Evolutionary conservation across 2,797 vertebrate genomes (phyloP), one percentile per base, ranked within the genome.

Genomic region (Intellagama lesueurii): DNA sequence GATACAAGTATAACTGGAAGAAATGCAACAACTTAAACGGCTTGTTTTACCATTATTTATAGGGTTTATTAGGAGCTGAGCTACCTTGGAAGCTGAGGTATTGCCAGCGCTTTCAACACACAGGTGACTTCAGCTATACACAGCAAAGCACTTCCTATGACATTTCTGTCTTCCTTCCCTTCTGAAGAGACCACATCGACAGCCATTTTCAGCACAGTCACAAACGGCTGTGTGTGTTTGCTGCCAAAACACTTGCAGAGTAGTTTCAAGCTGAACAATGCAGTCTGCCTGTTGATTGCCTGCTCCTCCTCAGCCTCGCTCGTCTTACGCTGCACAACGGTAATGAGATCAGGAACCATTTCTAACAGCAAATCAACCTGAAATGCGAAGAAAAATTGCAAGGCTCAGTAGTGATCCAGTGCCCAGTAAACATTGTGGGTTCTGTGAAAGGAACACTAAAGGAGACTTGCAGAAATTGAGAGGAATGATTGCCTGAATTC

Each of bases 201-300:
- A 0, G 96, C 94, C 7, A 88, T 92, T 87, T 81, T 96, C 91
- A 99, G 96, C 79, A 99, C 98, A 0, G 98, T 97, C 17, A 98
- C 89, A 73, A 99, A 99, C 0, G 93, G 91, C 4, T 96, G 89
- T 81, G 96, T 96, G 91, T 98, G 97, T 91, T 85, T 88, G 1
- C 96, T 56, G 83, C 98, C 99, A 16, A 99, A 99, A 85, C 96
- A 97, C 96, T 97, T 99, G 93, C 99, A 99, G 3, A 99, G 96
- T 75, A 99, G 97, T 92, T 99, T 99, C 52, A 99, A 97, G 88
- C 98, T 98, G 94, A 98, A 99, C 68, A 99, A 96, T 11, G 99
- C 99, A 0, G 98, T 99, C 96, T 99, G 99, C 17, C 99, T 97
- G 95, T 99, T 99, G 92, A 99, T 95, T 3, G 98, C 97, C 75